These are phyloP conservation scores for Sesamia inferens DNA, from an alignment of 2,888 invertebrate genomes.

Conservation along the genomic window DNA sequence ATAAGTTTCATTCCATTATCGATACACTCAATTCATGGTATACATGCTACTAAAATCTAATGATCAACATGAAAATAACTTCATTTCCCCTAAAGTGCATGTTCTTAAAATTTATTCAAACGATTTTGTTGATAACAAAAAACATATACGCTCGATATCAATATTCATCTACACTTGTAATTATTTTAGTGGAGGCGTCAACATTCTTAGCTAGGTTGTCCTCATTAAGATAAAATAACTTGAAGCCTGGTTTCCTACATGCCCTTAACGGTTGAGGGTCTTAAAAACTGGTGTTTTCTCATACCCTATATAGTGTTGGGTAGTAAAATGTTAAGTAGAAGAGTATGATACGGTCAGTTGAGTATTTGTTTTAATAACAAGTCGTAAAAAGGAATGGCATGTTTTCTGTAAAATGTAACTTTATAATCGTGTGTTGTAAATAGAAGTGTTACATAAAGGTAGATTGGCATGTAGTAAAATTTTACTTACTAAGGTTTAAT, in stretches of 20 bases:
- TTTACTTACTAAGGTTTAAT: background rate
- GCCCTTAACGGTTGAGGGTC: slow-evolving; percentile 14
- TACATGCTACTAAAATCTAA: background rate
- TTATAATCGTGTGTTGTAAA: slow-evolving; percentile 16
- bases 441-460: background rate
- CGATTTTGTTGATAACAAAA: slow-evolving; percentile 29
- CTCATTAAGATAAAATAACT: slow-evolving; percentile 66
- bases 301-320: slow-evolving; percentile 59
- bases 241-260: slow-evolving; percentile 22
- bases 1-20: background rate
- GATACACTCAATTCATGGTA: background rate
- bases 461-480: background rate
- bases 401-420: slow-evolving; percentile 24
- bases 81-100: slow-evolving; percentile 25
- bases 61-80: slow-evolving; percentile 42
- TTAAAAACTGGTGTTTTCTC: slow-evolving; percentile 24
- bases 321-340: slow-evolving; percentile 67
- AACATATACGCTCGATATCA: slow-evolving; percentile 34
- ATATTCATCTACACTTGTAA: slow-evolving; percentile 59
- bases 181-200: slow-evolving; percentile 65
- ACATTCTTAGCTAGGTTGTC: slow-evolving; percentile 60
- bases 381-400: slow-evolving; percentile 53
- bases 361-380: slow-evolving; percentile 62
- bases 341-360: slow-evolving; percentile 56
- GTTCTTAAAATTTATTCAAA: slow-evolving; percentile 16